Conservation (phyloP, 2,888 invertebrate genomes). For the Caenorhabditis sp. region DNA sequence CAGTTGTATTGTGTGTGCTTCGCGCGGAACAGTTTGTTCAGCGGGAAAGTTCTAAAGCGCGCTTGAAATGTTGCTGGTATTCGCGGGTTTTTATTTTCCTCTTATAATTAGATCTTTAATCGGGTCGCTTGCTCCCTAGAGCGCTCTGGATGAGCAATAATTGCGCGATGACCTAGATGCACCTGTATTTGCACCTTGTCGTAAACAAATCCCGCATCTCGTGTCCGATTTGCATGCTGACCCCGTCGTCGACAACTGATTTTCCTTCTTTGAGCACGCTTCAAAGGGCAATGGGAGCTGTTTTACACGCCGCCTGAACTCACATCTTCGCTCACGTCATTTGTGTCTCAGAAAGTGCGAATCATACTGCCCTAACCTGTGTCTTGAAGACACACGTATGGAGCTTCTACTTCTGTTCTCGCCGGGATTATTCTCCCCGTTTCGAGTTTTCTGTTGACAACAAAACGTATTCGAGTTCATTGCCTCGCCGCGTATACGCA, state of each 20-base stretch:
- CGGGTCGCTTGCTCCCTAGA: neutral
- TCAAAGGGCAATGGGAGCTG: neutral
- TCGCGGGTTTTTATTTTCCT: neutral
- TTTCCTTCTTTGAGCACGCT: slow-evolving; percentile 10
- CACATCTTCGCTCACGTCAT: neutral
- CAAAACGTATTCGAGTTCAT: neutral
- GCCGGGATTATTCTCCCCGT: neutral
- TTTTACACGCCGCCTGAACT: neutral
- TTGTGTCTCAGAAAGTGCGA: neutral
- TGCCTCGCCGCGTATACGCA: neutral
- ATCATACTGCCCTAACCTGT: too few species aligned
- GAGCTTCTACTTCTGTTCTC: too few species aligned
- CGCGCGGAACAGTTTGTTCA: neutral
- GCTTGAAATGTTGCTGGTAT: neutral
- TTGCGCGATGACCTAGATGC: neutral
- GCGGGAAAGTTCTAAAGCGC: neutral
- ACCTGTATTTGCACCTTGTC: slow-evolving; percentile 6
- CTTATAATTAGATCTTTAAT: neutral
- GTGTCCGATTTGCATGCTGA: neutral
- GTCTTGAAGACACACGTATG: too few species aligned
- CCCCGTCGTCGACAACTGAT: neutral
- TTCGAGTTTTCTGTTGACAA: neutral
- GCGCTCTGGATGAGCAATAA: slow-evolving; percentile 10
- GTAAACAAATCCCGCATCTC: neutral
- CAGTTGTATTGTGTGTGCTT: neutral